Conservation (phyloP, 2,888 invertebrate species). For the Bruchidius siliquastri region DNA sequence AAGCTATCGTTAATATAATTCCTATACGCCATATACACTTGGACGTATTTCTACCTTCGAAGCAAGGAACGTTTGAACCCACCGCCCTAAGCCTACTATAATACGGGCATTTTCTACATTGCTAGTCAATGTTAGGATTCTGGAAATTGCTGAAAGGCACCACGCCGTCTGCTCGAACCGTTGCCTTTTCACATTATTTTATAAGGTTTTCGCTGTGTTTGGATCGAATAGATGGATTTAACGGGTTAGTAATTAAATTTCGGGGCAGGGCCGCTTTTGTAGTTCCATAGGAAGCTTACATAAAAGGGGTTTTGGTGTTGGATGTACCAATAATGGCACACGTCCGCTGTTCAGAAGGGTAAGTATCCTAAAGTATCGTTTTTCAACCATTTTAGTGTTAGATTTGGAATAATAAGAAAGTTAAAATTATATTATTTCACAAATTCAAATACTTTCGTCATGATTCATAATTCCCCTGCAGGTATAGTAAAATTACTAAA, state of each 20-base stretch:
- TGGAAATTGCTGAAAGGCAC: slow-evolving; percentile 14
- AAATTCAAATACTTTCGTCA: too few species aligned
- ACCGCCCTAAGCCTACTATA: slow-evolving; percentile 29
- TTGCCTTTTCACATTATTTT: background rate
- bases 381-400: too few species aligned
- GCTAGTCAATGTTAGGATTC: slow-evolving; percentile 29
- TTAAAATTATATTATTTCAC: too few species aligned
- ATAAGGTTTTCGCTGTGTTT: background rate
- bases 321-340: background rate
- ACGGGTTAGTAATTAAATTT: background rate
- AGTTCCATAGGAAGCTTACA: background rate
- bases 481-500: too few species aligned
- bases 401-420: too few species aligned
- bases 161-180: slow-evolving; percentile 16
- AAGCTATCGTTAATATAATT: background rate
- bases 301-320: background rate
- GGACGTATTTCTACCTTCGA: background rate
- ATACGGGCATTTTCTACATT: slow-evolving; percentile 38
- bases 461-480: too few species aligned
- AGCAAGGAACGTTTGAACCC: background rate
- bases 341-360: background rate
- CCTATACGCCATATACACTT: background rate
- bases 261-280: background rate
- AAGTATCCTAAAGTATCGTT: too few species aligned
- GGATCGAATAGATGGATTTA: background rate